These are phyloP conservation scores for Babylonia areolata DNA, from an alignment of 1,140 invertebrate species.

Conservation along the genomic window DNA sequence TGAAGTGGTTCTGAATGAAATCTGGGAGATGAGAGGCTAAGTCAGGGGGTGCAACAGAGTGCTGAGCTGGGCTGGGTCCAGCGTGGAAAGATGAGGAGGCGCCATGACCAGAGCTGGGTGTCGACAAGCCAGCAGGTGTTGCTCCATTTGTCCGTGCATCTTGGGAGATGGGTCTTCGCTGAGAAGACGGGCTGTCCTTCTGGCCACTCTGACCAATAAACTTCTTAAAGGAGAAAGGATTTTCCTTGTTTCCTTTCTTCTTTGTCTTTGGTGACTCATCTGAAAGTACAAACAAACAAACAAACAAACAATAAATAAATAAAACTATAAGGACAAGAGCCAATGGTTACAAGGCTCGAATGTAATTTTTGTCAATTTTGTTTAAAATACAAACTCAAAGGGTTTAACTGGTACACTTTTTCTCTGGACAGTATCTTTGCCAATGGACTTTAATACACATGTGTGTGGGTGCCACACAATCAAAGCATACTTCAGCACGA, in stretches of 20 bases:
- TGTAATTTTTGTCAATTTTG: too few species aligned
- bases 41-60: constrained; percentile 49
- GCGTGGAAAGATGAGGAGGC: background rate
- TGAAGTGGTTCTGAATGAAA: constrained; percentile 71
- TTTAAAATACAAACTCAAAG: too few species aligned
- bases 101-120: background rate
- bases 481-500: too few species aligned
- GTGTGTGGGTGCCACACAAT: too few species aligned
- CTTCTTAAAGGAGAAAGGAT: constrained; percentile 74
- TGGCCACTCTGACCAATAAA: constrained; percentile 53
- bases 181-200: background rate
- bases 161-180: background rate
- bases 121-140: background rate
- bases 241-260: constrained; percentile 63
- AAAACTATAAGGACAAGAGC: too few species aligned
- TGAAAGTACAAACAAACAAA: too few species aligned
- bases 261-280: constrained; percentile 44
- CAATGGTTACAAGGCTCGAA: too few species aligned
- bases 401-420: too few species aligned
- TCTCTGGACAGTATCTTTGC: too few species aligned
- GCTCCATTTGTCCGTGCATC: background rate
- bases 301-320: too few species aligned
- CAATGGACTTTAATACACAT: too few species aligned
- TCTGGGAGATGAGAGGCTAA: constrained; percentile 68
- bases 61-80: background rate